Conservation (phyloP, 1,140 invertebrate genomes). For the Saxidomus purpurata region DNA sequence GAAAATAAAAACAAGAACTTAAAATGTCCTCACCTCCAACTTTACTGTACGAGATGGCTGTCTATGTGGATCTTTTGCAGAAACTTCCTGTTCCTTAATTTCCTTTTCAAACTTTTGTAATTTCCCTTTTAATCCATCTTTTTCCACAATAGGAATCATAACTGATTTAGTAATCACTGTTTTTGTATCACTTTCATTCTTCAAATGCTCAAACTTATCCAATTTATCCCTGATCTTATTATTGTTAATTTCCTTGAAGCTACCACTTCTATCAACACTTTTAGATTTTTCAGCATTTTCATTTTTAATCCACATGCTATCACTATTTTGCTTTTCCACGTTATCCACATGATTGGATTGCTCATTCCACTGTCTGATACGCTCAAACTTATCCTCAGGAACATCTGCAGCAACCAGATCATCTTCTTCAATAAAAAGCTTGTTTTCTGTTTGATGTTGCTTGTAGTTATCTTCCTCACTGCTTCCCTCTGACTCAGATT, state of each 20-base stretch:
- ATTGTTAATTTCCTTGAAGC: conserved; percentile 28
- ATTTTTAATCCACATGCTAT: neutral
- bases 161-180: neutral
- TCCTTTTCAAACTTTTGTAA: conserved; percentile 64
- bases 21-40: neutral
- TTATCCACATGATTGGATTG: conserved; percentile 15
- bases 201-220: conserved; percentile 62
- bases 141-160: conserved; percentile 15
- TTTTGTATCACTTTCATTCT: conserved; percentile 40
- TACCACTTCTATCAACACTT: neutral
- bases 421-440: conserved; percentile 56
- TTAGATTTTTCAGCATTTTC: conserved; percentile 26
- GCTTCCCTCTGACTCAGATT: conserved; percentile 48
- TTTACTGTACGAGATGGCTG: neutral
- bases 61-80: conserved; percentile 23
- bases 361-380: conserved; percentile 10
- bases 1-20: too few relatives aligned
- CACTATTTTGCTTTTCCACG: neutral
- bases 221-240: conserved; percentile 60
- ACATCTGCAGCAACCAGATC: neutral
- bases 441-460: conserved; percentile 24
- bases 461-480: conserved; percentile 6
- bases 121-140: conserved; percentile 48
- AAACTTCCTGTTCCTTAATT: conserved; percentile 46
- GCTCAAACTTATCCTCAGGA: conserved; percentile 34